These are phyloP conservation scores for Ischnus inquisitorius DNA, from an alignment of 2,888 invertebrate genomes.

Conservation along the genomic window DNA sequence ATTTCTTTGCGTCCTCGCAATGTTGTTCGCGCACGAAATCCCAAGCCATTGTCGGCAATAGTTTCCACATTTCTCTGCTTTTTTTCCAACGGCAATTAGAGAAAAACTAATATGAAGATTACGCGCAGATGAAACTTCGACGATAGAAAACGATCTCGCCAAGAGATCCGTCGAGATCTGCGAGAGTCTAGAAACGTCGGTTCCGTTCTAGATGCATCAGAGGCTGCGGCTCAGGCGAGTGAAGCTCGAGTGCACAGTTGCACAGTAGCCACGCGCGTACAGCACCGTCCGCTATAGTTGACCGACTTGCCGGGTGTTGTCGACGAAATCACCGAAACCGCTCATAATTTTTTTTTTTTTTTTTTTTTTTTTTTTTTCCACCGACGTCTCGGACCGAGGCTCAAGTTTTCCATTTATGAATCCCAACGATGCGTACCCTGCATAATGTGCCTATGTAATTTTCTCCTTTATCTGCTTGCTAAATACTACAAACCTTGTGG, in stretches of 20 bases:
- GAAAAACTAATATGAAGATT: neutral
- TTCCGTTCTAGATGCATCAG: constrained; percentile 66
- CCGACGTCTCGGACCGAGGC: too few species aligned
- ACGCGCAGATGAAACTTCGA: neutral
- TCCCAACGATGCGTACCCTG: neutral
- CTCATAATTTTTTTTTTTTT: constrained; percentile 38
- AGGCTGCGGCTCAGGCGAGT: constrained; percentile 23
- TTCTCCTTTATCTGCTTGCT: neutral
- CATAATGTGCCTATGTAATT: neutral
- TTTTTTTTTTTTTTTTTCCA: too few species aligned
- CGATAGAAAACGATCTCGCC: constrained; percentile 19
- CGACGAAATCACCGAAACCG: constrained; percentile 57
- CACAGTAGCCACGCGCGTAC: constrained; percentile 4
- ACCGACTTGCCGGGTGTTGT: constrained; percentile 30
- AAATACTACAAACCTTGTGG: neutral
- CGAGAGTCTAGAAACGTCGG: constrained; percentile 57
- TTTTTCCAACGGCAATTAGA: neutral
- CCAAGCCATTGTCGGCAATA: too few species aligned
- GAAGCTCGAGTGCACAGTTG: constrained; percentile 49
- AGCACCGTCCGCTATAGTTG: neutral
- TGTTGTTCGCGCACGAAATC: too few species aligned
- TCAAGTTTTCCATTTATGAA: constrained; percentile 46
- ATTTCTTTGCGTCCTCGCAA: too few species aligned
- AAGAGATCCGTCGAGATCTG: constrained; percentile 48
- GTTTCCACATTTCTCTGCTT: too few species aligned